Evolutionary conservation across 2,888 invertebrate genomes (phyloP).

Genomic region (Orthonevra nobilis): DNA sequence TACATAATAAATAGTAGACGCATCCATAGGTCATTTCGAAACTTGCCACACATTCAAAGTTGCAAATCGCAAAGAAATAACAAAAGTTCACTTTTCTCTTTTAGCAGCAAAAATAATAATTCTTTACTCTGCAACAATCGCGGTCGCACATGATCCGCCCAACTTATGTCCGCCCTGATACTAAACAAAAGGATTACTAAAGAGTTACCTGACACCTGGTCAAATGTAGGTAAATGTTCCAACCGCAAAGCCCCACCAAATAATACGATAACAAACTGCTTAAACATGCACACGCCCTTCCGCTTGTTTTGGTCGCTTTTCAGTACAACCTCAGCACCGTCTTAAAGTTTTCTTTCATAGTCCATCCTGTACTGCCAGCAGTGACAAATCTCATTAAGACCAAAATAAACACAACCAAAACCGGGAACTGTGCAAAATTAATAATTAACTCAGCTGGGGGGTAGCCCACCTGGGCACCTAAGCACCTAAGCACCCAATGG

Average conservation of each 20-base stretch:
- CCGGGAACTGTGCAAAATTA: slow-evolving; percentile 30
- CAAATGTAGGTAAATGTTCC: slow-evolving; percentile 30
- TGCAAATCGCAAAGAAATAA: too few species aligned
- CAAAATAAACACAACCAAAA: slow-evolving; percentile 32
- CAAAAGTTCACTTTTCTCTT: not conserved
- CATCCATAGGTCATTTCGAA: too few species aligned
- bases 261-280: slow-evolving; percentile 23
- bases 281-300: slow-evolving; percentile 56
- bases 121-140: too few species aligned
- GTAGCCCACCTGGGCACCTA: slow-evolving; percentile 14
- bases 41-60: too few species aligned
- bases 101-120: too few species aligned
- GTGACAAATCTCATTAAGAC: slow-evolving; percentile 61
- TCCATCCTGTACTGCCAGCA: too few species aligned
- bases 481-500: slow-evolving; percentile 1
- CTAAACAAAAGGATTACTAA: slow-evolving; percentile 23
- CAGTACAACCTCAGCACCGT: slow-evolving; percentile 8
- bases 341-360: too few species aligned
- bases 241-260: slow-evolving; percentile 7
- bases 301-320: not conserved
- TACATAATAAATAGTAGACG: too few species aligned
- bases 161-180: not conserved
- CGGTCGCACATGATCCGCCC: not conserved
- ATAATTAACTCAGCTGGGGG: slow-evolving; percentile 47
- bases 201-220: slow-evolving; percentile 46